Evolutionary conservation across 1,140 invertebrate species (phyloP).

Genomic region (Drosophila rhopaloa): DNA sequence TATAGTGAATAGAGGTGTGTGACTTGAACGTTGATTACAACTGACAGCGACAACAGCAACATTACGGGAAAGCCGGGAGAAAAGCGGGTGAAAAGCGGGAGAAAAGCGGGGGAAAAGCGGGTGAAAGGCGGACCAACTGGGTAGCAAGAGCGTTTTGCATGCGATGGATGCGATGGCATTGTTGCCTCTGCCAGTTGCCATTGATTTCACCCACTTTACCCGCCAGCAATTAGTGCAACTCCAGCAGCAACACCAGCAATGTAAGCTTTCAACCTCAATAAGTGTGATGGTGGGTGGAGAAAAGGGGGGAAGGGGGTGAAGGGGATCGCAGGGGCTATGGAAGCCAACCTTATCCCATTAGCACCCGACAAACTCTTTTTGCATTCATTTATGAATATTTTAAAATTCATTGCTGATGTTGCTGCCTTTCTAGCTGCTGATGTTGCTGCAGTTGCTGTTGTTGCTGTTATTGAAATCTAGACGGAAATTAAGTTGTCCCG

Average conservation of each 20-base stretch:
- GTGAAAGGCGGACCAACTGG: neutral
- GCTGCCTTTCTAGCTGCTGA: slow-evolving; percentile 12
- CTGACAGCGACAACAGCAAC: slow-evolving; percentile 56
- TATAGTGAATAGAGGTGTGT: slow-evolving; percentile 22
- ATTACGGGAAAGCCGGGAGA: neutral
- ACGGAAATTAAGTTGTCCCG: slow-evolving; percentile 79
- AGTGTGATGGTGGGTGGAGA: neutral
- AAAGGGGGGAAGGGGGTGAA: too few species aligned
- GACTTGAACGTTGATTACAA: slow-evolving; percentile 76
- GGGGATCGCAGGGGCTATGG: neutral
- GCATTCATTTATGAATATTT: slow-evolving; percentile 78
- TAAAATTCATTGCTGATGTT: slow-evolving; percentile 71
- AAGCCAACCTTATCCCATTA: slow-evolving; percentile 25
- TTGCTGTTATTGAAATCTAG: slow-evolving; percentile 70
- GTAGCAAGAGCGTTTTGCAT: slow-evolving; percentile 39
- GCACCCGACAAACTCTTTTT: slow-evolving; percentile 50
- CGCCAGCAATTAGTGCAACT: slow-evolving; percentile 76
- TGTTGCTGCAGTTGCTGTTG: neutral
- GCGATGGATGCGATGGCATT: slow-evolving; percentile 41
- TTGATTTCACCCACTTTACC: slow-evolving; percentile 65
- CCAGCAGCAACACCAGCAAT: slow-evolving; percentile 26
- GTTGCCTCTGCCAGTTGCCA: slow-evolving; percentile 49
- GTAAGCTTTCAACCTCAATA: slow-evolving; percentile 57
- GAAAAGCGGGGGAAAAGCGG: neutral
- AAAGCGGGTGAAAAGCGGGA: slow-evolving; percentile 2